Conservation (phyloP, 2,113 vertebrate species). For the Neomonachus schauinslandi region DNA sequence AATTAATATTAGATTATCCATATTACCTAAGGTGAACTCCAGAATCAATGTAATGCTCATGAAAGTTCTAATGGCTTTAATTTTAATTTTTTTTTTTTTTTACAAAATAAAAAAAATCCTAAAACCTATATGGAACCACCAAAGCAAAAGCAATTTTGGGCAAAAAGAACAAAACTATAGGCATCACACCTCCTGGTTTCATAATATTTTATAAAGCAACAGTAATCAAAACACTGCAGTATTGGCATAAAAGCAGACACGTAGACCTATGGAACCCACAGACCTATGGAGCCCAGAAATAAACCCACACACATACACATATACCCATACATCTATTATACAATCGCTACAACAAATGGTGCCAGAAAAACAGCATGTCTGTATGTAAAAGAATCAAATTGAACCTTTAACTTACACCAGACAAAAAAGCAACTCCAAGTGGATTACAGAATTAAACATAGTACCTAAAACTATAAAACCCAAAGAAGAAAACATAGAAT, state of each 20-base stretch:
- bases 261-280: background rate
- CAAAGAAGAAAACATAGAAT: background rate
- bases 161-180: background rate
- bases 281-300: background rate
- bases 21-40: background rate
- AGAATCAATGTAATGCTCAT: background rate
- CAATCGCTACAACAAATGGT: background rate
- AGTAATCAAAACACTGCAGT: background rate
- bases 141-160: background rate
- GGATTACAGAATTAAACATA: background rate
- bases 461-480: background rate
- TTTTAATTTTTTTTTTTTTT: background rate
- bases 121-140: background rate
- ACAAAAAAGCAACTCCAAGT: background rate
- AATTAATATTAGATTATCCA: background rate
- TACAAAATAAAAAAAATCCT: background rate
- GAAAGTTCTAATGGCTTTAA: background rate
- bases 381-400: background rate
- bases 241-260: background rate
- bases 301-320: background rate
- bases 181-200: background rate
- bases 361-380: background rate
- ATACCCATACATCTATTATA: background rate
- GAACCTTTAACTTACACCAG: background rate
- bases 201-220: background rate